Evolutionary conservation across 1,140 invertebrate species (phyloP), one percentile per base, ranked within the genome.

Genomic region (Cherax quadricarinatus): DNA sequence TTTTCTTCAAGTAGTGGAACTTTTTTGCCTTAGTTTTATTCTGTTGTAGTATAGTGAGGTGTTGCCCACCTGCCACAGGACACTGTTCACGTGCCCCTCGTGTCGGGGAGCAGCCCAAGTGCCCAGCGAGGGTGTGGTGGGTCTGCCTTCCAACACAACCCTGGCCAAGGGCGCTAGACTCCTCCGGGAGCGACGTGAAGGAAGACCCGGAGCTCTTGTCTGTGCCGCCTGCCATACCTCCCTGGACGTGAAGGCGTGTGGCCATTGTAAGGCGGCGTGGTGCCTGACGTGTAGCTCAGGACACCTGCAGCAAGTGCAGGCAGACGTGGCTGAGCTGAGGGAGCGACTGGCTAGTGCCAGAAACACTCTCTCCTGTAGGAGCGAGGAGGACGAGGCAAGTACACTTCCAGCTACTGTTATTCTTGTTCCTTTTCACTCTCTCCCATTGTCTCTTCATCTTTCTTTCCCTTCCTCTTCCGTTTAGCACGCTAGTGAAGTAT

Each of bases 111-210:
- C 82, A 9, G 93, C 83, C 2, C 49, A 82, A 18, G 85, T 94
- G 51, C 93, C 94, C 30, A 24, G 18, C 6, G 85, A 93, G 96
- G n/a, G 95, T 95, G 83, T 94, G 41, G 49, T 88, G 4, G 94
- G 95, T 4, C 94, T 96, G n/a, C 96, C 96, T 9, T 95, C 95
- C 7, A 96, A 97, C 93, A 94, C 96, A 0, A 1, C 96, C 96
- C 94, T 96, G 96, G 75, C 95, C 96, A 86, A 96, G 96, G 1
- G 93, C 96, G 21, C 94, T 96, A 4, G 94, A 95, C 60, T 94
- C 96, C 80, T 94, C 41, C 78, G 84, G 79, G 60, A 73, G 41
- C 49, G 49, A 30, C 90, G 62, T 18, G 49, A 79, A 24, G 48
- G 57, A 24, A 60, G 12, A 16, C 21, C 57, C n/a, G 75, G 73